Evolutionary conservation across 2,113 vertebrate genomes (phyloP).

Genomic region (Pterocles orientalis): DNA sequence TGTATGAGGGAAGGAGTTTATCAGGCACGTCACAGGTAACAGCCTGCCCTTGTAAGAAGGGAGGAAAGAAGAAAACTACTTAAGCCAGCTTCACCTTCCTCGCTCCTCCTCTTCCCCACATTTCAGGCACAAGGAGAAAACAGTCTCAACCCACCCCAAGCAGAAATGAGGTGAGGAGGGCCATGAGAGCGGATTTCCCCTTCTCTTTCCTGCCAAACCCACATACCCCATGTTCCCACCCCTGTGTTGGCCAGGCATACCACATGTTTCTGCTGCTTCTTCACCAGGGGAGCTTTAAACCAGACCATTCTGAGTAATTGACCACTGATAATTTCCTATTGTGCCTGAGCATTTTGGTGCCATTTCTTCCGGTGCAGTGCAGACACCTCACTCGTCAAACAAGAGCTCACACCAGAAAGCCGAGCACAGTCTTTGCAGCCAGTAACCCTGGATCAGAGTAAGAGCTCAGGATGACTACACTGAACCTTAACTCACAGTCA

Average conservation of each 20-base stretch:
- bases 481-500: neutral
- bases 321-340: neutral
- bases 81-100: neutral
- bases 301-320: neutral
- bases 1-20: neutral
- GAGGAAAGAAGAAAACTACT: neutral
- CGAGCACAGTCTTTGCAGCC: neutral
- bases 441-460: accelerated
- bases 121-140: neutral
- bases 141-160: neutral
- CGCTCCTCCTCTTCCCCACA: neutral
- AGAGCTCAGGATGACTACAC: neutral
- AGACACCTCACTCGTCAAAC: neutral
- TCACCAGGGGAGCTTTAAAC: neutral
- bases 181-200: accelerated
- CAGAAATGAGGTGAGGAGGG: neutral
- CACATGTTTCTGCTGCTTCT: neutral
- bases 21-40: neutral
- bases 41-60: neutral
- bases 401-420: neutral
- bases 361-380: neutral
- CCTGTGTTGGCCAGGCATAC: accelerated
- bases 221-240: accelerated
- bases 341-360: accelerated
- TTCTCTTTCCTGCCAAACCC: neutral